Evolutionary conservation across 1,140 invertebrate genomes (phyloP).

Genomic region (Saccostrea echinata): DNA sequence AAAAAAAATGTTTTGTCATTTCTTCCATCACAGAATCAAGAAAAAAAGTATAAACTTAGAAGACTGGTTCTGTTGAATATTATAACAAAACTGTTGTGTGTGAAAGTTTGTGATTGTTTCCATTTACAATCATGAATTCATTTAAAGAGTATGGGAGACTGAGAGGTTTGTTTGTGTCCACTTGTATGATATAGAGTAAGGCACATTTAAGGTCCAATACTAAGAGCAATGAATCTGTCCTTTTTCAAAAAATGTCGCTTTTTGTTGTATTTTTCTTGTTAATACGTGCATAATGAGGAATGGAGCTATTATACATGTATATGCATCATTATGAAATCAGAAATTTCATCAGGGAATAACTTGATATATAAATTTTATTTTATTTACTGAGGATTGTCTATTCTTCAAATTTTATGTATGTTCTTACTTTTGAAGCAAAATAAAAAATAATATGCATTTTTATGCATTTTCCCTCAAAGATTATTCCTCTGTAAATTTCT

Average conservation of each 20-base stretch:
- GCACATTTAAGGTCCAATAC: slow-evolving; percentile 14
- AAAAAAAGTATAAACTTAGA: too few species aligned
- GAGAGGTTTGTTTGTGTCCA: not conserved
- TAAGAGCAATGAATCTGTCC: not conserved
- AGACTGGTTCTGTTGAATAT: too few species aligned
- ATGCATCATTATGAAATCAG: slow-evolving; percentile 2
- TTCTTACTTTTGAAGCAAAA: not conserved
- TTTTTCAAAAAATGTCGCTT: not conserved
- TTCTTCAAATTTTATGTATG: not conserved
- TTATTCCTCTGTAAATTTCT: slow-evolving; percentile 7
- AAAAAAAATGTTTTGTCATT: too few species aligned
- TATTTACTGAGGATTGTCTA: not conserved
- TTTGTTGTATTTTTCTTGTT: slow-evolving; percentile 10
- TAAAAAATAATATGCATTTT: not conserved
- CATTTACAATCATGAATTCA: too few species aligned
- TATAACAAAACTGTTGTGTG: too few species aligned
- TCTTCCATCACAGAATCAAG: too few species aligned
- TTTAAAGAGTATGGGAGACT: not conserved
- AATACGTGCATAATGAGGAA: slow-evolving; percentile 12
- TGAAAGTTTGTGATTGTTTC: too few species aligned
- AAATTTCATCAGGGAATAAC: slow-evolving; percentile 14
- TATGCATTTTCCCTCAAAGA: not conserved
- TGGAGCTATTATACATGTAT: not conserved
- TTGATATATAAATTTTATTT: not conserved
- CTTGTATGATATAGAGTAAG: not conserved